These are phyloP conservation scores for Leucophenga varia DNA, from an alignment of 1,140 invertebrate genomes.

Conservation along the genomic window DNA sequence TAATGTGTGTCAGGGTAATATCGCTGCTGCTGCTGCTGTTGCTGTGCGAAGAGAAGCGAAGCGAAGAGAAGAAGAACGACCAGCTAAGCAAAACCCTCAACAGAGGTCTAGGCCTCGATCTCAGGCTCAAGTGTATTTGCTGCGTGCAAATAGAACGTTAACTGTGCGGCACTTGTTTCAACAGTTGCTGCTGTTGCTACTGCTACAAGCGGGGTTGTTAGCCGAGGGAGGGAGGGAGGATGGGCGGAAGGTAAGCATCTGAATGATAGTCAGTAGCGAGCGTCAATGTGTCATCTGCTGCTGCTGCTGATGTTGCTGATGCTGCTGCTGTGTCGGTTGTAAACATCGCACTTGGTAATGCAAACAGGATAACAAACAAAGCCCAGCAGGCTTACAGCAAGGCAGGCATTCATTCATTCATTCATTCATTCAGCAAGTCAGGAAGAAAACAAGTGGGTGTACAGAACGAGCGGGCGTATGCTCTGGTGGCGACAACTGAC, in stretches of 20 bases:
- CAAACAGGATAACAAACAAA: slow-evolving; percentile 26
- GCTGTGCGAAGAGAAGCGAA: not conserved
- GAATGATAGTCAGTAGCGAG: not conserved
- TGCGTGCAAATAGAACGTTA: no score
- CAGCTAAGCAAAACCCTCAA: no score
- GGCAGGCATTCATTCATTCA: no score
- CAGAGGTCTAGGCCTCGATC: no score
- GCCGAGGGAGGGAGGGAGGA: not conserved
- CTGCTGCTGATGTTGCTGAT: slow-evolving; percentile 1
- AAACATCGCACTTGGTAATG: slow-evolving; percentile 48
- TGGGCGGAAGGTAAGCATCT: no score
- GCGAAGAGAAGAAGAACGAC: slow-evolving; percentile 4
- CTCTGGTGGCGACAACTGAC: slow-evolving; percentile 5
- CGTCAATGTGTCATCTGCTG: slow-evolving; percentile 27
- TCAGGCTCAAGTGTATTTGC: no score
- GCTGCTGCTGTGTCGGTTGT: not conserved
- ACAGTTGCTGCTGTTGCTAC: slow-evolving; percentile 2
- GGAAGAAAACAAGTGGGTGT: no score
- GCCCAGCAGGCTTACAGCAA: no score
- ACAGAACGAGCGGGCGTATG: no score
- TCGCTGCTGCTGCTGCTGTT: slow-evolving; percentile 20
- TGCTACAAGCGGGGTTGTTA: no score
- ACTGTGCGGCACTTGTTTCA: no score
- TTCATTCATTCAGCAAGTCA: no score
- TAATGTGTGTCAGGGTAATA: slow-evolving; percentile 37